These are phyloP conservation scores for Ophion slaviceki DNA, from an alignment of 2,888 invertebrate genomes.

Conservation along the genomic window DNA sequence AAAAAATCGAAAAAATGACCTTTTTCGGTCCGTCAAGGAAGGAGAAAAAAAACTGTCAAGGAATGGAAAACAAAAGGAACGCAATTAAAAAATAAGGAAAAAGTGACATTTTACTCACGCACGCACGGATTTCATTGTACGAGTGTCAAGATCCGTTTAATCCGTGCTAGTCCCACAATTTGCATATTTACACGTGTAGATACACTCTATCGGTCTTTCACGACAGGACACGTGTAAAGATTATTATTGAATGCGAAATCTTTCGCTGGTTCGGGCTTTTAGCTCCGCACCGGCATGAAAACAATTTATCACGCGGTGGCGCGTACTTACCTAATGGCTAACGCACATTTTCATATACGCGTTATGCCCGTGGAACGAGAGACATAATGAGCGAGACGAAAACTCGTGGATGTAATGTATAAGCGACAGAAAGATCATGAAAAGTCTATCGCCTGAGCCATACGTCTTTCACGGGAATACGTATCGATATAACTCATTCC, in stretches of 20 bases:
- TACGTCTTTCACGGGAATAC: not conserved
- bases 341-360: constrained; percentile 17
- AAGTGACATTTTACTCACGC: constrained; percentile 4
- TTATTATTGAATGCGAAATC: constrained; percentile 34
- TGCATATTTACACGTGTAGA: constrained; percentile 27
- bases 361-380: constrained; percentile 24
- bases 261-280: constrained; percentile 14
- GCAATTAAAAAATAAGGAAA: not conserved
- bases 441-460: constrained; percentile 10
- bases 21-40: not conserved
- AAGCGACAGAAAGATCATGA: constrained; percentile 24
- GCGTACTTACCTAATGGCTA: constrained; percentile 25
- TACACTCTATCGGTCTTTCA: not conserved
- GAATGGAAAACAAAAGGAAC: constrained; percentile 5
- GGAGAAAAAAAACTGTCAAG: not conserved
- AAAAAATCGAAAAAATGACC: too few relatives aligned
- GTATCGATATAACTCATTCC: not conserved
- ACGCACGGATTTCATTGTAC: constrained; percentile 10
- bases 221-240: constrained; percentile 44
- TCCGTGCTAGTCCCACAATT: constrained; percentile 34
- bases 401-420: constrained; percentile 2
- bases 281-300: constrained; percentile 15
- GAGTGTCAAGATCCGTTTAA: not conserved
- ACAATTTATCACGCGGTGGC: constrained; percentile 61
- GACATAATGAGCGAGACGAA: constrained; percentile 52